Evolutionary conservation across 2,888 invertebrate species (phyloP).

Genomic region (Ophion ventricosus): DNA sequence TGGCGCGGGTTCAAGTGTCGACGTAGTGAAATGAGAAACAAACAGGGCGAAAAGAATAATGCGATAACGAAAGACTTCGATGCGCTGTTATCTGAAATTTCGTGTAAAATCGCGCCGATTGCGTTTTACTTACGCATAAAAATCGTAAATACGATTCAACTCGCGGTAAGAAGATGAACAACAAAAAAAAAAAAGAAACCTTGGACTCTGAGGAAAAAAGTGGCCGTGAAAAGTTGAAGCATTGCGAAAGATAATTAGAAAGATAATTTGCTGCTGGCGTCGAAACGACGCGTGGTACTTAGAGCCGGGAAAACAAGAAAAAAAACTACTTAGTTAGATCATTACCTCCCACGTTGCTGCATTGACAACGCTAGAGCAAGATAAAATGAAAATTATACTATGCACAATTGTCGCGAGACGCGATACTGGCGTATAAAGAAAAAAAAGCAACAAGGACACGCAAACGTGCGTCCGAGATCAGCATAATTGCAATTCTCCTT

Average conservation of each 20-base stretch:
- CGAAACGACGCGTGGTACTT: conserved; percentile 48
- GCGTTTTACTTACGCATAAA: conserved; percentile 58
- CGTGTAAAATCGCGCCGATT: conserved; percentile 56
- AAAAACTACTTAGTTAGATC: conserved; percentile 49
- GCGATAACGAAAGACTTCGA: conserved; percentile 43
- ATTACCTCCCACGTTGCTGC: conserved; percentile 28
- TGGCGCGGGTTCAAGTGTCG: conserved; percentile 38
- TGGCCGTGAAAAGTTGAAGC: not conserved
- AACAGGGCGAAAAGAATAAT: conserved; percentile 4
- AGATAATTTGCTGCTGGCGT: conserved; percentile 33
- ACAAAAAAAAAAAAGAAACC: conserved; percentile 24
- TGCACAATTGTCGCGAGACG: conserved; percentile 58
- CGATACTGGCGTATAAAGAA: conserved; percentile 13
- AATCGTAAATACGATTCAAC: conserved; percentile 31
- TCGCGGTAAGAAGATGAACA: conserved; percentile 61
- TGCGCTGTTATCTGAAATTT: conserved; percentile 42
- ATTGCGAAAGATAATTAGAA: conserved; percentile 10
- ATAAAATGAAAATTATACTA: conserved; percentile 45
- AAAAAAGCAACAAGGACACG: conserved; percentile 10
- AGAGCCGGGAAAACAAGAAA: conserved; percentile 21
- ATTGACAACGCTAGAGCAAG: conserved; percentile 43
- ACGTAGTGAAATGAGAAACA: conserved; percentile 30
- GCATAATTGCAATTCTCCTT: conserved; percentile 35
- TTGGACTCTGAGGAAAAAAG: conserved; percentile 29
- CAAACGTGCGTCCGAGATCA: conserved; percentile 24